Evolutionary conservation across 2,888 invertebrate genomes (phyloP), one percentile per base, ranked within the genome.

Genomic region (Drosophila phalerata): DNA sequence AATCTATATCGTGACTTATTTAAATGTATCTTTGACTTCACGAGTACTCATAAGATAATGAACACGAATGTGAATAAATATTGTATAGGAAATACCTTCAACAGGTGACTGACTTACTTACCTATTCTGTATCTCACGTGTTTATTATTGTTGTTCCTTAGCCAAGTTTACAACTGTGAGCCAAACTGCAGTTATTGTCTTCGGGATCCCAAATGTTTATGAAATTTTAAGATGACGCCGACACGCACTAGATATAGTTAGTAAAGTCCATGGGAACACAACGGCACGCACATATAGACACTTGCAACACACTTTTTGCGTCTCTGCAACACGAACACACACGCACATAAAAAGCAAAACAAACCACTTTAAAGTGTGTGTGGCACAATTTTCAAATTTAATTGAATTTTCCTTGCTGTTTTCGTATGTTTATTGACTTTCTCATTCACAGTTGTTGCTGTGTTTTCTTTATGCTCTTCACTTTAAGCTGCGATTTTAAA

Each of bases 51-150:
- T 15, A 17, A 25, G 11, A 38, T 25, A 53, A 53, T 53, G 40
- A 5, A 42, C 30, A 28, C 15, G 11, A 22, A 11, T 51, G 22
- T 10, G 37, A 30, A 43, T 40, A 30, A 13, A 30, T 53, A 30
- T 43, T 34, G 42, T 32, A 17, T 30, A n/a, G 32, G 2, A 11
- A 22, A 43, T 2, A 10, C 13, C 69, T 53, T 87, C 83, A 87
- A 83, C 83, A 84, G 83, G 88, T 84, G 85, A 69, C 30, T 32
- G 85, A 69, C 30, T 32, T 13, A 74, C 75, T 70, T 77, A 76
- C 79, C 63, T 60, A 52, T 62, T 48, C 19, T 60, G n/a, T 45
- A 49, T 25, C 43, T 40, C 62, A 47, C 15, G 15, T 42, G 49
- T 45, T 37, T 47, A 45, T 42, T 49, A 5, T 51, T 25, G 13